Conservation (phyloP, 1,140 invertebrate genomes). For the Homarus americanus region DNA sequence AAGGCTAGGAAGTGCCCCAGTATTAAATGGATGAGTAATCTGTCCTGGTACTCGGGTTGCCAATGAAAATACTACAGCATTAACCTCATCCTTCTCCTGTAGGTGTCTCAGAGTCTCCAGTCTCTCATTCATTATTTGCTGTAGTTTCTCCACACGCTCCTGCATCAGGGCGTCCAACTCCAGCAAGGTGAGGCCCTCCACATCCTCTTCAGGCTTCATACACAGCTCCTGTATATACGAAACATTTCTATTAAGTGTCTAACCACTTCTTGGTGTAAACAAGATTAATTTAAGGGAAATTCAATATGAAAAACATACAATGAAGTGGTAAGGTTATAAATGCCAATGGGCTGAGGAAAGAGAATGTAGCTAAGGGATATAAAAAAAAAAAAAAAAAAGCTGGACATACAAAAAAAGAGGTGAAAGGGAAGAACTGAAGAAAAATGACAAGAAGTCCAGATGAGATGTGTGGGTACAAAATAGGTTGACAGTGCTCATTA, state of each 20-base stretch:
- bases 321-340: not conserved
- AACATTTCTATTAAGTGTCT: not conserved
- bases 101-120: slow-evolving; percentile 24
- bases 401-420: too few species aligned
- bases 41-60: too few species aligned
- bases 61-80: not conserved
- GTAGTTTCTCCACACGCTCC: slow-evolving; percentile 51
- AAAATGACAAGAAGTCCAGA: too few species aligned
- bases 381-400: too few species aligned
- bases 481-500: too few species aligned
- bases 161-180: slow-evolving; percentile 49
- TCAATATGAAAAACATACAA: not conserved
- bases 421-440: too few species aligned
- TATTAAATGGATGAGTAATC: too few species aligned
- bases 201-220: slow-evolving; percentile 29
- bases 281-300: too few species aligned
- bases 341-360: too few species aligned
- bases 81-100: slow-evolving; percentile 59
- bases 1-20: too few species aligned
- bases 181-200: slow-evolving; percentile 44
- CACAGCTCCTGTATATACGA: slow-evolving; percentile 12
- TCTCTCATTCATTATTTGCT: slow-evolving; percentile 31
- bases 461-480: too few species aligned
- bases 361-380: not conserved
- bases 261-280: too few species aligned